phyloP scores from a whole-genome alignment of 1,140 invertebrate genomes.

The Maconellicoccus hirsutus region DNA sequence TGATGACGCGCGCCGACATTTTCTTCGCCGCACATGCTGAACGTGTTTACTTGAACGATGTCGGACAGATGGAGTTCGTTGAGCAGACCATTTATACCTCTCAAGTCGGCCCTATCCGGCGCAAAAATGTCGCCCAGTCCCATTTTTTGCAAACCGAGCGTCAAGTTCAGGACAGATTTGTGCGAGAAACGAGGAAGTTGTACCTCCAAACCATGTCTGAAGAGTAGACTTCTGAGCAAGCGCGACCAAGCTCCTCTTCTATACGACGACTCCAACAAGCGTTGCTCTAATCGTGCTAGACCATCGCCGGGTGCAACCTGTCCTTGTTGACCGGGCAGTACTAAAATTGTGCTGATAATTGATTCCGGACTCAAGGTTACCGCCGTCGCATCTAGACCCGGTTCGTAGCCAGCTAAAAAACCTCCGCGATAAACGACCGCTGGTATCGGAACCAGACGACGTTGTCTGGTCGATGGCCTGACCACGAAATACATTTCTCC shows the following conservation, averaged over 20 bases:
- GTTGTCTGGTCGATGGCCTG: constrained; percentile 58
- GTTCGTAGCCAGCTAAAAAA: constrained; percentile 69
- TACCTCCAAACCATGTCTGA: constrained; percentile 57
- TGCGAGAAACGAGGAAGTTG: constrained; percentile 72
- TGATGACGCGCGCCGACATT: constrained; percentile 58
- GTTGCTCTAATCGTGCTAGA: constrained; percentile 54
- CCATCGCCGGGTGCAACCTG: constrained; percentile 60
- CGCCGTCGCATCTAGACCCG: constrained; percentile 64
- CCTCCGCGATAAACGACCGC: constrained; percentile 61
- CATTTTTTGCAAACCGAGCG: constrained; percentile 60
- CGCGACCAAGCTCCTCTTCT: constrained; percentile 59
- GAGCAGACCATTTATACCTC: constrained; percentile 60
- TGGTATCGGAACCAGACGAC: constrained; percentile 65
- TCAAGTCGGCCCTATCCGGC: constrained; percentile 56
- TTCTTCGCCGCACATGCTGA: constrained; percentile 65
- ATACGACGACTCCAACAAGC: constrained; percentile 49
- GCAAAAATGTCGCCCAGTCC: constrained; percentile 65
- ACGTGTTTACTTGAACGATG: constrained; percentile 61
- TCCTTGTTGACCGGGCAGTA: constrained; percentile 64
- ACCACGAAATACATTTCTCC: constrained; percentile 76
- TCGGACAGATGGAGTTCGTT: constrained; percentile 65
- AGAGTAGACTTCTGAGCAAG: constrained; percentile 54
- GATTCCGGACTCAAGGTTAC: constrained; percentile 57
- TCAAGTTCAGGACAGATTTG: constrained; percentile 63
- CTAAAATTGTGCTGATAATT: constrained; percentile 59